Evolutionary conservation across 2,113 vertebrate species (phyloP), one percentile per base, ranked within the genome.

Genomic region (Chloebia gouldiae): DNA sequence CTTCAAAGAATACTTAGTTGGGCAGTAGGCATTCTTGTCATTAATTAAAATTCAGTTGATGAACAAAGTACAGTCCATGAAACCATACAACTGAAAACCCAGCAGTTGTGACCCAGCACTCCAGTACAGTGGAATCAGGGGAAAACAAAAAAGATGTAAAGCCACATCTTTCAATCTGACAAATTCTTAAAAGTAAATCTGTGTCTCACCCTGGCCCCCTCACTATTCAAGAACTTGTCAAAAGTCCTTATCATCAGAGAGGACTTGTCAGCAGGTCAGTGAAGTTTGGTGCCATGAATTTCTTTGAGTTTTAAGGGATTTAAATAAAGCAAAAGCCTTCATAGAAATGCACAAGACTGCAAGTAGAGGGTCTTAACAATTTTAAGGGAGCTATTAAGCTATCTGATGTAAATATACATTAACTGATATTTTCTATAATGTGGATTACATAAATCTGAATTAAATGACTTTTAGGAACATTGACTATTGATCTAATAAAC

Each of bases 401-500:
- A 90, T 89, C 86, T 90, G 56, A 88, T 94, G n/a, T 56, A 94
- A 96, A 97, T 95, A 89, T 60, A 33, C 44, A 85, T 85, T 85
- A 75, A 81, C 19, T 90, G 78, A 89, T 91, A n/a, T 81, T 95
- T 85, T 66, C 68, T 82, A 89, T 69, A 94, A 96, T 59, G n/a
- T 63, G 65, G 15, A 92, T 92, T 70, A 85, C 50, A 94, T 92
- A 92, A 76, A 97, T 96, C 94, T 91, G 57, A 97, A 97, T 96
- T 92, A 95, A 95, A 60, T 81, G 17, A 97, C 90, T 96, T 97
- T 95, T 93, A 97, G 92, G 85, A 96, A 95, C 51, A 97, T 92
- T 94, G 95, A 89, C 94, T 97, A 96, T 96, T 97, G 96, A 97
- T 97, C 82, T 96, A 65, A 94, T 96, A 97, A 97, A 92, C 69